A percentile compares a stretch with the other conserved stretches of the same genome.
Evolutionary conservation across 1,140 invertebrate genomes (phyloP).

Genomic region (Diploscapter pachys): DNA sequence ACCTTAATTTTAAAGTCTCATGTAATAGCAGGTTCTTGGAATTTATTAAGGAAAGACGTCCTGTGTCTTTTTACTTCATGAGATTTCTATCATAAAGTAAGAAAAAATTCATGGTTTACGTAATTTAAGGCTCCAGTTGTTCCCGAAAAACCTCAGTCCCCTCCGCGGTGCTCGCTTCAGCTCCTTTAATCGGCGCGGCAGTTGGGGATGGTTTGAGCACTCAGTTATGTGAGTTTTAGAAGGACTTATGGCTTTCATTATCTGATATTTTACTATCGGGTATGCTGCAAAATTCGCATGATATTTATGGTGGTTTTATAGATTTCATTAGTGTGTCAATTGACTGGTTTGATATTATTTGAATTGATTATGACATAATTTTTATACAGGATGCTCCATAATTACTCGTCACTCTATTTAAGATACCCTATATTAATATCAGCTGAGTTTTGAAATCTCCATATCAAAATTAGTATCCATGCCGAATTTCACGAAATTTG

Average conservation of each 20-base stretch:
- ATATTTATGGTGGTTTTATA: no score
- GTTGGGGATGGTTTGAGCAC: conserved; percentile 38
- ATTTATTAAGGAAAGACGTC: neutral
- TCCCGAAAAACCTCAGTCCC: conserved; percentile 36
- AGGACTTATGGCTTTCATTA: conserved; percentile 12
- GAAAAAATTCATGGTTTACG: neutral
- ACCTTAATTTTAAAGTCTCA: neutral
- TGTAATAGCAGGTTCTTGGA: neutral
- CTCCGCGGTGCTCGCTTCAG: conserved; percentile 37
- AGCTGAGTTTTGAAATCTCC: no score
- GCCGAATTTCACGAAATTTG: no score
- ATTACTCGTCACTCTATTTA: neutral
- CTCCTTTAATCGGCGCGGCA: conserved; percentile 36
- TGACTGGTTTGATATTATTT: no score
- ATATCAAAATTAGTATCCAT: no score
- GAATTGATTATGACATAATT: neutral
- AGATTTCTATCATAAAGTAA: neutral
- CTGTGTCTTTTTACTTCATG: neutral
- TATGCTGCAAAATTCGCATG: neutral
- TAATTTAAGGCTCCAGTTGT: conserved; percentile 23
- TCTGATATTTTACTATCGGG: conserved; percentile 6
- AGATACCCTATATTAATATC: no score
- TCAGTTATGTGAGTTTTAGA: conserved; percentile 36
- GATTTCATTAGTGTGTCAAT: no score
- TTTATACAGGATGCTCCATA: neutral